Evolutionary conservation across 2,113 vertebrate species (phyloP).

Genomic region (Phyllostomus discolor): DNA sequence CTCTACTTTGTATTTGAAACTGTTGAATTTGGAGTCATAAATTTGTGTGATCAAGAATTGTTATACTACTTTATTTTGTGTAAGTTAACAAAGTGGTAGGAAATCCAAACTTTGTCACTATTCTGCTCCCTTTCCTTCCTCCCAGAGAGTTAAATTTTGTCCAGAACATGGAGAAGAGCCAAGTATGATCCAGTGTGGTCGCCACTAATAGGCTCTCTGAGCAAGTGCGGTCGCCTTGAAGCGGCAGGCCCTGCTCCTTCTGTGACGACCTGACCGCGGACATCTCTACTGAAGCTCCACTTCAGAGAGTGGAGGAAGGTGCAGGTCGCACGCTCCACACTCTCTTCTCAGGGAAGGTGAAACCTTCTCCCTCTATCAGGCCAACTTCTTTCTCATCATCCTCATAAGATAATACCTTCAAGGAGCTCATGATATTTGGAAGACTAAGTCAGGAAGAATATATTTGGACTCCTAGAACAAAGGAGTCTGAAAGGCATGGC

Average conservation of each 20-base stretch:
- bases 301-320: not conserved
- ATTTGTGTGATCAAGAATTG: not conserved
- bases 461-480: not conserved
- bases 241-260: not conserved
- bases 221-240: not conserved
- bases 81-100: not conserved
- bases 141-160: not conserved
- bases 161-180: not conserved
- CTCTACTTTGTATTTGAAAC: not conserved
- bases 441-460: not conserved
- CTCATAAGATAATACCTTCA: not conserved
- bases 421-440: not conserved
- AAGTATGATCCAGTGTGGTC: not conserved
- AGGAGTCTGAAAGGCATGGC: not conserved
- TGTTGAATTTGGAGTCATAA: constrained; percentile 6
- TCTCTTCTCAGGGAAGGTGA: not conserved
- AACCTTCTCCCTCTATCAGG: not conserved
- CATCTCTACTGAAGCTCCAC: not conserved
- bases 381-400: not conserved
- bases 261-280: not conserved
- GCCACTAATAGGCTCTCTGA: not conserved
- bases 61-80: constrained; percentile 7
- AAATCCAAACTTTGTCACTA: not conserved
- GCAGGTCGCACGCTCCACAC: not conserved
- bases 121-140: not conserved